Percentiles rank a stretch among this genome's conserved stretches.
Evolutionary conservation across 1,140 invertebrate genomes (phyloP).

Genomic region (Drosophila tani): DNA sequence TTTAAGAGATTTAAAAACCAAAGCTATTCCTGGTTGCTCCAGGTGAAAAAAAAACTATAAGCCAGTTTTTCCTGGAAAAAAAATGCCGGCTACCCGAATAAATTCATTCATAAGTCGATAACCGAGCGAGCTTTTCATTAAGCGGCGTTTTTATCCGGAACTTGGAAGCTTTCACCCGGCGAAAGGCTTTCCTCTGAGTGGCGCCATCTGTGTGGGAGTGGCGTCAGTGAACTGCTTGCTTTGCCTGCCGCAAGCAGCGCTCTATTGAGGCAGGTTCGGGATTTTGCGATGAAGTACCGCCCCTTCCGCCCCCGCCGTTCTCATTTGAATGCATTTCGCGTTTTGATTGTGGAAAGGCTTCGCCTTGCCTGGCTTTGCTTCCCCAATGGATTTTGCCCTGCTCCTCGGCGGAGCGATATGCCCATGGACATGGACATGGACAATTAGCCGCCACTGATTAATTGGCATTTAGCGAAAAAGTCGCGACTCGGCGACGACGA

Average conservation of each 20-base stretch:
- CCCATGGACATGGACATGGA: slow-evolving; percentile 48
- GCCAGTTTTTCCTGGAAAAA: not conserved
- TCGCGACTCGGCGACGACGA: slow-evolving; percentile 60
- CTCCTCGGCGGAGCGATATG: slow-evolving; percentile 20
- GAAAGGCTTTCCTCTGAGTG: slow-evolving; percentile 33
- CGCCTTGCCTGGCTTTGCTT: slow-evolving; percentile 1
- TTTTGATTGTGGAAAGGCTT: slow-evolving; percentile 34
- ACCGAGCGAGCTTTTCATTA: slow-evolving; percentile 25
- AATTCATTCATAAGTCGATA: slow-evolving; percentile 63
- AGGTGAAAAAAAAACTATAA: too few relatives aligned
- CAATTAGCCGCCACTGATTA: slow-evolving; percentile 75
- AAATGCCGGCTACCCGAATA: not conserved
- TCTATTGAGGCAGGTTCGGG: slow-evolving; percentile 69
- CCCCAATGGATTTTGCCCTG: slow-evolving; percentile 18
- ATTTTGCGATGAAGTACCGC: slow-evolving; percentile 1
- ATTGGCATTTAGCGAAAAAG: slow-evolving; percentile 61
- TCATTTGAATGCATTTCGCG: slow-evolving; percentile 72
- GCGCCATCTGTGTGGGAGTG: slow-evolving; percentile 52
- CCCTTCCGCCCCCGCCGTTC: not conserved
- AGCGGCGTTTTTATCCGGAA: not conserved
- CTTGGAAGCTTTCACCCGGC: slow-evolving; percentile 31
- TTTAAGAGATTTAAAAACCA: not conserved
- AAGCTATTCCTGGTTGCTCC: too few relatives aligned
- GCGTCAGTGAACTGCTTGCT: slow-evolving; percentile 19
- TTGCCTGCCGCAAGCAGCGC: slow-evolving; percentile 40